Base-by-base conservation (phyloP, 2,797 vertebrate genomes). In the Cuculus canorus region DNA sequence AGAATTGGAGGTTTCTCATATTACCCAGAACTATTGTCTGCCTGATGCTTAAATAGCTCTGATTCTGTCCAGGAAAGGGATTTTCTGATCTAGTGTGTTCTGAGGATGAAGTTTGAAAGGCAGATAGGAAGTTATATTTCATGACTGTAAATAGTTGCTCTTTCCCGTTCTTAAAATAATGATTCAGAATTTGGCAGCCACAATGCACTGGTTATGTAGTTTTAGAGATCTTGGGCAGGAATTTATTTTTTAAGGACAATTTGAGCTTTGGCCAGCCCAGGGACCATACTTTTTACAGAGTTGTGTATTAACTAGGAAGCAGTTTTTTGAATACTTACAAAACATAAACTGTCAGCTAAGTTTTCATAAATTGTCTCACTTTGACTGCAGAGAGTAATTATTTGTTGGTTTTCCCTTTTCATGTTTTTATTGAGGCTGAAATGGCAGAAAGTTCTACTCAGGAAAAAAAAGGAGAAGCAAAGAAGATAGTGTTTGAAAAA, bases 371-470 rank as follows among this genome's bases (percentile, higher is more conserved):
- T 45, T 59, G 13, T 11, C 3, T 1, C 2, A 2, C 7, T 86
- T 24, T 69, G 43, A 81, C 17, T 69, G 39, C 19, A 60, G 53
- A 69, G 22, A 94, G 21, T 9, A 91, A 80, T 86, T 88, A 73
- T 45, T 64, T 82, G 39, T 79, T 82, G 21, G n/a, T 91, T 21
- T 75, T 96, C 92, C 28, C 14, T 43, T 79, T 88, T 91, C 79
- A 48, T 93, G 25, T 59, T 95, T 93, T 69, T 33, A 43, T 50
- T 60, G 86, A 53, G 48, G 6, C 11, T 76, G 54, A 96, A 93
- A 86, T 65, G 16, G 11, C 33, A 86, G 41, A 88, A 89, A 54
- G 22, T 68, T 83, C 48, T 76, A 9, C 47, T 78, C 39, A 80
- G 63, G 33, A 52, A 83, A 88, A 88, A 76, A 88, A 88, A 76